Percentiles rank a stretch among this genome's conserved stretches.
Conservation (phyloP, 2,113 vertebrate genomes). For the Prunella himalayana region DNA sequence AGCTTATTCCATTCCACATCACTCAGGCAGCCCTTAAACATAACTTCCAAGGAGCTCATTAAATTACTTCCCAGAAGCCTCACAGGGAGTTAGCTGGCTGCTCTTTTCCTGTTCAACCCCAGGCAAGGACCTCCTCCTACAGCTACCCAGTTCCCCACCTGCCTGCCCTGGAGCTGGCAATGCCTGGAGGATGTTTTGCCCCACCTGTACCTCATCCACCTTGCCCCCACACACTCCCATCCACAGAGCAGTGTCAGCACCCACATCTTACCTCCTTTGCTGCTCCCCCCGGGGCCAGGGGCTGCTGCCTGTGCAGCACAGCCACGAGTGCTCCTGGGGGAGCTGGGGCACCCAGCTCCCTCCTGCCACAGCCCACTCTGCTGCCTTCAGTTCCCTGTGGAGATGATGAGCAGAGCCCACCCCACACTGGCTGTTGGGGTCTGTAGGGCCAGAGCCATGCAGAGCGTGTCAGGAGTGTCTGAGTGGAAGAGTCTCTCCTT, state of each 20-base stretch:
- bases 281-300: accelerated
- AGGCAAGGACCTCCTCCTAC: not conserved
- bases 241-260: not conserved
- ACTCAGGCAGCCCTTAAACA: not conserved
- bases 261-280: accelerated
- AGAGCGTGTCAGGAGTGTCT: accelerated
- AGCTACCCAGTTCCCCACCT: not conserved
- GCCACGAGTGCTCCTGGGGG: accelerated
- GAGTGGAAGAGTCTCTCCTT: not conserved
- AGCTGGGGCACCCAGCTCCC: accelerated
- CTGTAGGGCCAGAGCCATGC: not conserved
- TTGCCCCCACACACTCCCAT: not conserved
- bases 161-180: not conserved
- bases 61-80: not conserved
- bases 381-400: not conserved
- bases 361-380: accelerated
- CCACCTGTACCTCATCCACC: not conserved
- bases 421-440: not conserved
- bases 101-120: not conserved
- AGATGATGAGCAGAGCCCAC: not conserved
- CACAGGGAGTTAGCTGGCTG: not conserved
- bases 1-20: not conserved
- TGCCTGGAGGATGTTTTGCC: not conserved
- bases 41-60: not conserved
- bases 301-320: not conserved